phyloP scores from a whole-genome alignment of 2,113 vertebrate genomes.

The Nycticorax nycticorax region DNA sequence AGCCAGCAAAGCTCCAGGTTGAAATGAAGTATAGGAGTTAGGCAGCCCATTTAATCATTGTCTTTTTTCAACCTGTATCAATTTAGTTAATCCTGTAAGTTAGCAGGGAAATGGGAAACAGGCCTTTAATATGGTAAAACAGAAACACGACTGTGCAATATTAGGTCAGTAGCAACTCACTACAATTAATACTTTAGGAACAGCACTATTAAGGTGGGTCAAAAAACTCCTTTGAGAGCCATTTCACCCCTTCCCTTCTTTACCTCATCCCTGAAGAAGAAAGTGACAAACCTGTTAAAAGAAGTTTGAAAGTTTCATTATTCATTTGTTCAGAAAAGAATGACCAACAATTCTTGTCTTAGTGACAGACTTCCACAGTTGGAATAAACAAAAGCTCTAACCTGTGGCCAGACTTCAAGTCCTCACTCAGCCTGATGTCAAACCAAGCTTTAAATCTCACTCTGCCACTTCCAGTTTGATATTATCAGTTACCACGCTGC shows the following conservation, averaged over 20 bases:
- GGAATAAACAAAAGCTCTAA: neutral
- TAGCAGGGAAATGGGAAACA: neutral
- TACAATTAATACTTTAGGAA: neutral
- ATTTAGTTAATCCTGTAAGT: neutral
- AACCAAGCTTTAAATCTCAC: neutral
- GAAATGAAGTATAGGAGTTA: neutral
- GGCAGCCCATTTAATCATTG: neutral
- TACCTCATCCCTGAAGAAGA: neutral
- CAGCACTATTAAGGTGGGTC: neutral
- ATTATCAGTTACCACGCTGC: neutral
- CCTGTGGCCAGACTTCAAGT: neutral
- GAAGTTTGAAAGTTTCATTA: neutral
- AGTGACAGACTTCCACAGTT: neutral
- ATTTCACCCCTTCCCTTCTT: neutral
- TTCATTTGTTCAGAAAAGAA: neutral
- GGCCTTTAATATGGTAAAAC: neutral
- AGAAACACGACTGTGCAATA: neutral
- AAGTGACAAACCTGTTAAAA: neutral
- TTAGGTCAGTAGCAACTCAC: neutral
- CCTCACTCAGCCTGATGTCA: neutral
- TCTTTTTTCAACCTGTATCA: neutral
- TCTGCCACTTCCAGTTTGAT: neutral
- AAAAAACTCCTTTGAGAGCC: neutral
- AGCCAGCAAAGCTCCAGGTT: neutral
- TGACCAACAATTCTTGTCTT: neutral